phyloP scores from a whole-genome alignment of 1,140 invertebrate genomes.

The Panagrolaimus sp. region DNA sequence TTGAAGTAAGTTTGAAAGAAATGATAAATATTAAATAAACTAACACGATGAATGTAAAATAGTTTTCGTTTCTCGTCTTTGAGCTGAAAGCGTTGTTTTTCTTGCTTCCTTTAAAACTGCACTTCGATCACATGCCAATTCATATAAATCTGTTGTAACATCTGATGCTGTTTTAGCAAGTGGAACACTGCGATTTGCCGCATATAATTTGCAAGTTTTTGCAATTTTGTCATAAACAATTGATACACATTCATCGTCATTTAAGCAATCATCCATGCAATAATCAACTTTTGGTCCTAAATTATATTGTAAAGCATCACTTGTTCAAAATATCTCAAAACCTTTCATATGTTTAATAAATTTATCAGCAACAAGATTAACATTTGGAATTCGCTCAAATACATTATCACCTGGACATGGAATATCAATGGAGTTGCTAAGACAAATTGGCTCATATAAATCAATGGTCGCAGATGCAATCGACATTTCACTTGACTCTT shows the following conservation, averaged over 20 bases:
- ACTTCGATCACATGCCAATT: constrained; percentile 38
- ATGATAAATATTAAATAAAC: neutral
- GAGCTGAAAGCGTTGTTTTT: neutral
- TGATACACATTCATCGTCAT: constrained; percentile 35
- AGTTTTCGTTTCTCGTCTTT: neutral
- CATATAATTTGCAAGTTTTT: constrained; percentile 17
- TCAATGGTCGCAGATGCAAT: constrained; percentile 29
- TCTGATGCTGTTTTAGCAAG: constrained; percentile 35
- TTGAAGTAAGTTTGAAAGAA: neutral
- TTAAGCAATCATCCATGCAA: constrained; percentile 42
- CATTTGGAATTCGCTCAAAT: constrained; percentile 36
- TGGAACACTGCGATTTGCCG: constrained; percentile 29
- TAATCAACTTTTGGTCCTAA: constrained; percentile 20
- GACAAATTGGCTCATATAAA: constrained; percentile 45
- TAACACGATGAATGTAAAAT: neutral
- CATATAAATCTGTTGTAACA: constrained; percentile 42
- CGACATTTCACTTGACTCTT: constrained; percentile 18
- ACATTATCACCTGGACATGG: constrained; percentile 41
- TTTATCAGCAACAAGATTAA: constrained; percentile 37
- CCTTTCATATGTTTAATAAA: constrained; percentile 26
- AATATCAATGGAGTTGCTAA: constrained; percentile 29
- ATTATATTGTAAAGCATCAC: constrained; percentile 11
- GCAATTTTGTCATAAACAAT: constrained; percentile 39
- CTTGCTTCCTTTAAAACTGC: constrained; percentile 7
- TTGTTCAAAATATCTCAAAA: constrained; percentile 16